These are phyloP conservation scores for Montipora sp. DNA, from an alignment of 64 coral and sea anemone species.

Conservation along the genomic window DNA sequence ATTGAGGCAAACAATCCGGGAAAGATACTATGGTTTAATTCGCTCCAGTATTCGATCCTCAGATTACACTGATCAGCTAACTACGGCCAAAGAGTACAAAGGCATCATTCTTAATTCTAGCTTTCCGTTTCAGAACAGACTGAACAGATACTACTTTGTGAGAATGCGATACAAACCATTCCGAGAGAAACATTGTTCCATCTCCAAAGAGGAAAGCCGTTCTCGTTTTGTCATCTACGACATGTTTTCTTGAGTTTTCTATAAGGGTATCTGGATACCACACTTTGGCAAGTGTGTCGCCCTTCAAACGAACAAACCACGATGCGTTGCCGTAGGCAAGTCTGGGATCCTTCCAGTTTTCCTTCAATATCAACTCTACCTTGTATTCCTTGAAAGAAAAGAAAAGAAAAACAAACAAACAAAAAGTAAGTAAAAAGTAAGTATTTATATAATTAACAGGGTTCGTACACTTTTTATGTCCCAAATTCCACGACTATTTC, in stretches of 20 bases:
- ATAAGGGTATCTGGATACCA: conserved; percentile 51
- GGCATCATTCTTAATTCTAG: no score
- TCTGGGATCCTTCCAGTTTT: conserved; percentile 34
- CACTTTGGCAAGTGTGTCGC: neutral
- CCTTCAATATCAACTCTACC: conserved; percentile 20
- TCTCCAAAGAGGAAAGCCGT: conserved; percentile 17
- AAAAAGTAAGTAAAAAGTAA: neutral
- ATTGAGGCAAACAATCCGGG: no score
- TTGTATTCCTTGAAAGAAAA: conserved; percentile 30
- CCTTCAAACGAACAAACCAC: conserved; percentile 19
- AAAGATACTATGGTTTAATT: no score
- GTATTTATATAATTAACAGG: no score
- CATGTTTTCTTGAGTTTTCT: conserved; percentile 51
- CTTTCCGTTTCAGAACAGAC: no score
- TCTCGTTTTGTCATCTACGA: conserved; percentile 15
- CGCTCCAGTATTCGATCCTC: no score
- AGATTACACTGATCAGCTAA: no score
- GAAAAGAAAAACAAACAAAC: neutral
- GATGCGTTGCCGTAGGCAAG: conserved; percentile 22
- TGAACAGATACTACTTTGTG: no score
- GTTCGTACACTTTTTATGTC: no score
- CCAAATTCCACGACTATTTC: no score
- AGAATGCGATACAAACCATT: conserved; percentile 17
- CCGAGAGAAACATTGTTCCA: conserved; percentile 47
- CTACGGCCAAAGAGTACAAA: no score